phyloP scores from a whole-genome alignment of 2,113 vertebrate genomes.

The Myodes glareolus region DNA sequence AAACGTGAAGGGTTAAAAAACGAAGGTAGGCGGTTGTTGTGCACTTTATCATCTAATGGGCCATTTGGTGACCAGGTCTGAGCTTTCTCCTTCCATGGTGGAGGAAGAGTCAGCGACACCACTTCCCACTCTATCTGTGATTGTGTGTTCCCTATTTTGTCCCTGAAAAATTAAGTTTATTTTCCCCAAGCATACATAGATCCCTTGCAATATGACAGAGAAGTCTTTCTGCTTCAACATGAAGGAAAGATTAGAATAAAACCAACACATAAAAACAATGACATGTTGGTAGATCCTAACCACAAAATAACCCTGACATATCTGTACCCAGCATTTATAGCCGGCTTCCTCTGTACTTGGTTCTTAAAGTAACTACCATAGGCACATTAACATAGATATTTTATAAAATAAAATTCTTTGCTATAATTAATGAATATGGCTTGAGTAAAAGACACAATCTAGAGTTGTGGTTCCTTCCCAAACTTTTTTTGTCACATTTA shows the following conservation, averaged over 20 bases:
- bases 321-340: rapidly evolving
- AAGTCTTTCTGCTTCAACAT: not conserved
- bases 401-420: not conserved
- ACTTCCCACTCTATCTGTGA: no score
- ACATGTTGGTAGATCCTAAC: not conserved
- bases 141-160: no score
- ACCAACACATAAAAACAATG: not conserved
- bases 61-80: no score
- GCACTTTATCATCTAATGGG: no score
- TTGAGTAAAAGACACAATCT: not conserved
- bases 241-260: not conserved
- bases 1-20: no score
- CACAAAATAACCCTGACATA: not conserved
- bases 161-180: no score
- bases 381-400: not conserved
- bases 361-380: not conserved
- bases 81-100: no score
- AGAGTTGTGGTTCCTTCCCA: not conserved
- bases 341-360: not conserved
- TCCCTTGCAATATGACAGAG: not conserved
- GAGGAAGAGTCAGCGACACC: no score
- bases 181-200: no score
- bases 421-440: not conserved
- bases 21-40: no score
- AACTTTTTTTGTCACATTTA: no score